Conservation (phyloP, 1,140 invertebrate species). For the Thaumatotibia leucotreta region DNA sequence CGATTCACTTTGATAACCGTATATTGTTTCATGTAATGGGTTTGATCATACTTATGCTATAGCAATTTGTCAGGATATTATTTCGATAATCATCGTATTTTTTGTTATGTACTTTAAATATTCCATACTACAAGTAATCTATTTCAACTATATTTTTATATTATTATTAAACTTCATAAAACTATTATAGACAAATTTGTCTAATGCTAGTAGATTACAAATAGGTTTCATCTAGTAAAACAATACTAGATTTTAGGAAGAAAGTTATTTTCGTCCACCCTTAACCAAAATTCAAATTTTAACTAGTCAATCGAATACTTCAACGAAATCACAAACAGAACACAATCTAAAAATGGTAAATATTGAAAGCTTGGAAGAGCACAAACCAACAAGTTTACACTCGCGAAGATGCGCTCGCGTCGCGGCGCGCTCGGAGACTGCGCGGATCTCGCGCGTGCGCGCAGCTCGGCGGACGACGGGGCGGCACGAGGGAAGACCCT, state of each 20-base stretch:
- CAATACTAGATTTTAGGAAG: too few relatives aligned
- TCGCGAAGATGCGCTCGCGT: constrained; percentile 12
- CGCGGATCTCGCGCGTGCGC: constrained; percentile 1
- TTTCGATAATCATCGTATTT: too few relatives aligned
- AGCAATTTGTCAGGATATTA: neutral
- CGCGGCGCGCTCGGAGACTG: constrained; percentile 1
- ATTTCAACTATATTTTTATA: too few relatives aligned
- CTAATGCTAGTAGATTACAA: neutral
- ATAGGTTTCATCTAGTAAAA: neutral
- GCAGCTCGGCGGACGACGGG: neutral
- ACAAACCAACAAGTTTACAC: neutral
- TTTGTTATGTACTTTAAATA: too few relatives aligned
- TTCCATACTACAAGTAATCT: too few relatives aligned
- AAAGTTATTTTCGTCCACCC: too few relatives aligned
- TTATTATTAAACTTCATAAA: too few relatives aligned
- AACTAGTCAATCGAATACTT: neutral
- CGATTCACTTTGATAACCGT: neutral
- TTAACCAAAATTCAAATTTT: neutral
- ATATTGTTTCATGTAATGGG: too few relatives aligned
- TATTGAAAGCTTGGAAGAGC: neutral
- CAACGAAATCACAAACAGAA: neutral
- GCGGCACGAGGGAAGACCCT: neutral
- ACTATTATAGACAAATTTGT: too few relatives aligned
- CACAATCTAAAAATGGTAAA: neutral
- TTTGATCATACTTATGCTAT: too few relatives aligned